These are phyloP conservation scores for Oncorhynchus keta DNA, from an alignment of 2,113 vertebrate genomes.

Conservation along the genomic window DNA sequence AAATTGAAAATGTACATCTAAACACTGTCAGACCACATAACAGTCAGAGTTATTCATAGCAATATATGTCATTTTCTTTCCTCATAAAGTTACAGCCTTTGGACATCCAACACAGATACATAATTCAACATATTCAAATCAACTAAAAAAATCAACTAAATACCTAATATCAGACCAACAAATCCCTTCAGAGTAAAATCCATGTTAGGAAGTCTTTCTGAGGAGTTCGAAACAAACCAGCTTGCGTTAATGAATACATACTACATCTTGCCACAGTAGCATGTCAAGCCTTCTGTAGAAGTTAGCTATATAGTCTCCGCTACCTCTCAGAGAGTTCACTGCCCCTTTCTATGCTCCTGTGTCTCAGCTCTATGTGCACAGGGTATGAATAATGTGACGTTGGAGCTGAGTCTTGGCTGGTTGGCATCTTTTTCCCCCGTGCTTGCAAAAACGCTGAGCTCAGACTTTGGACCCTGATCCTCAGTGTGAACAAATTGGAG, in stretches of 20 bases:
- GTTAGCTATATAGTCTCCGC: not conserved
- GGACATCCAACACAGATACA: not conserved
- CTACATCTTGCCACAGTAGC: not conserved
- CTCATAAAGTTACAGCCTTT: not conserved
- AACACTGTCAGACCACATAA: not conserved
- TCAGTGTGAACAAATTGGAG: not conserved
- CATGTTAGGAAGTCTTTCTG: not conserved
- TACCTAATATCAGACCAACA: not conserved
- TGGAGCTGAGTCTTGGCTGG: conserved; percentile 17
- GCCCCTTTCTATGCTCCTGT: not conserved
- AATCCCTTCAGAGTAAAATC: not conserved
- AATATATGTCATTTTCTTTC: too few relatives aligned
- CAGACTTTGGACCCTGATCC: conserved; percentile 26
- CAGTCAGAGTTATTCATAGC: too few relatives aligned
- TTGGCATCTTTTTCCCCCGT: conserved; percentile 5
- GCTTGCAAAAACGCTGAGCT: conserved; percentile 17
- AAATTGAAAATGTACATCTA: not conserved
- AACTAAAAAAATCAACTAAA: not conserved
- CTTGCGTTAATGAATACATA: not conserved
- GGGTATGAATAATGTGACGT: conserved; percentile 28
- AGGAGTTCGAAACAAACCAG: not conserved
- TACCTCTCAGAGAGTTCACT: not conserved
- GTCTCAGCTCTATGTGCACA: conserved; percentile 11
- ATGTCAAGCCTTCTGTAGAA: not conserved
- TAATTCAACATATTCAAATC: not conserved